A percentile compares a stretch with the other conserved stretches of the same genome.
Conservation (phyloP, 2,888 invertebrate genomes). For the Acholoe squamosa region DNA sequence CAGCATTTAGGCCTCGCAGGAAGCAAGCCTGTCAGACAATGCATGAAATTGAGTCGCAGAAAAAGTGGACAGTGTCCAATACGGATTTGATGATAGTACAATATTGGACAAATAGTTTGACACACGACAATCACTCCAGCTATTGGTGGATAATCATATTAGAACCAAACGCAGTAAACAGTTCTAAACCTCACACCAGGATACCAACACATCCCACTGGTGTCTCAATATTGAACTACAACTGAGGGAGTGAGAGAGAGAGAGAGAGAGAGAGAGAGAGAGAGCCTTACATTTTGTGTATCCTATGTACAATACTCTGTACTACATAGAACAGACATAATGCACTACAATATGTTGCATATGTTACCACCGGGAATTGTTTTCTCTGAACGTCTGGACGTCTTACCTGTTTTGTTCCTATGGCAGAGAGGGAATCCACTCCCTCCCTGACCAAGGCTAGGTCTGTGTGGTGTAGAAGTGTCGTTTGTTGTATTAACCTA, state of each 20-base stretch:
- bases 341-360: no score
- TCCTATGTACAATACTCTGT: no score
- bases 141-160: no score
- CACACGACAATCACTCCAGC: no score
- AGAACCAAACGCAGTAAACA: neutral
- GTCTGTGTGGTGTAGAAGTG: conserved; percentile 91
- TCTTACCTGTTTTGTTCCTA: conserved; percentile 86
- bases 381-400: no score
- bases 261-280: no score
- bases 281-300: no score
- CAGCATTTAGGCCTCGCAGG: conserved; percentile 34
- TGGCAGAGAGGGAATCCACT: conserved; percentile 87
- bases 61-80: neutral
- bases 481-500: conserved; percentile 84
- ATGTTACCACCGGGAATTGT: no score
- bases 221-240: no score
- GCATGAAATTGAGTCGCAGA: neutral
- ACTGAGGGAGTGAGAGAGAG: no score
- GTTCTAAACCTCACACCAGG: neutral
- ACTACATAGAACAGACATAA: no score
- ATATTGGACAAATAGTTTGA: no score
- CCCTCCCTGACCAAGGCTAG: conserved; percentile 91
- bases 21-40: conserved; percentile 43
- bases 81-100: neutral
- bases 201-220: neutral